A percentile compares a stretch with the other conserved stretches of the same genome.
These are phyloP conservation scores for Cryptocephalus moraei DNA, from an alignment of 2,888 invertebrate species.

Conservation along the genomic window DNA sequence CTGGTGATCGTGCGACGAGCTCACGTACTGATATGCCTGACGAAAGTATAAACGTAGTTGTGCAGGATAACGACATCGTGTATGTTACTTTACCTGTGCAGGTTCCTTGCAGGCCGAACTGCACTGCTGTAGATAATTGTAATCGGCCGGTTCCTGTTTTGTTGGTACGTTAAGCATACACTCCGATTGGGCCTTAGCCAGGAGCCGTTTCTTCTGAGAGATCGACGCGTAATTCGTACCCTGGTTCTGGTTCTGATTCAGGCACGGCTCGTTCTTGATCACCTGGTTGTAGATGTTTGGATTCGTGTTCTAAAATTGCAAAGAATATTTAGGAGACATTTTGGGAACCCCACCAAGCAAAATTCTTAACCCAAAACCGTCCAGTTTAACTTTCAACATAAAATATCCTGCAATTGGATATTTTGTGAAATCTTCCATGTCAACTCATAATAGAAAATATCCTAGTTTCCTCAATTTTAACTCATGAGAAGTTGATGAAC, in stretches of 20 bases:
- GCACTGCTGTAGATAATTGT: slow-evolving; percentile 29
- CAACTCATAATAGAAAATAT: too few species aligned
- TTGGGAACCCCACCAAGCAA: too few species aligned
- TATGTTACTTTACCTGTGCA: slow-evolving; percentile 11
- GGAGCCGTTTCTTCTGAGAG: slow-evolving; percentile 79
- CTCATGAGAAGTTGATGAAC: too few species aligned
- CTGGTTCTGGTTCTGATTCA: slow-evolving; percentile 12
- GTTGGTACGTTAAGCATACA: slow-evolving; percentile 51
- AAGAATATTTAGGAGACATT: background rate
- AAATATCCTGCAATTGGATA: too few species aligned
- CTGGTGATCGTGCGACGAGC: slow-evolving; percentile 23
- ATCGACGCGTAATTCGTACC: slow-evolving; percentile 46
- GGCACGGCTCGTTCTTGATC: slow-evolving; percentile 48
- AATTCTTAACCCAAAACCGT: too few species aligned
- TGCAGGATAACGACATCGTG: too few species aligned
- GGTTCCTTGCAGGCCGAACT: slow-evolving; percentile 43
- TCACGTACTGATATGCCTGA: slow-evolving; percentile 20
- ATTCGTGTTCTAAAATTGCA: background rate
- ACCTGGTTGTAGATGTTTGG: slow-evolving; percentile 23
- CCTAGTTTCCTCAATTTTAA: too few species aligned
- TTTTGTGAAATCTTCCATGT: too few species aligned
- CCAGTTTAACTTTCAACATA: too few species aligned
- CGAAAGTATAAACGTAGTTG: background rate
- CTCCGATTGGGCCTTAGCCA: slow-evolving; percentile 78
- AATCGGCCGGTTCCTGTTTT: slow-evolving; percentile 47